Conservation (phyloP, 2,113 vertebrate genomes). For the Tragelaphus strepsiceros region DNA sequence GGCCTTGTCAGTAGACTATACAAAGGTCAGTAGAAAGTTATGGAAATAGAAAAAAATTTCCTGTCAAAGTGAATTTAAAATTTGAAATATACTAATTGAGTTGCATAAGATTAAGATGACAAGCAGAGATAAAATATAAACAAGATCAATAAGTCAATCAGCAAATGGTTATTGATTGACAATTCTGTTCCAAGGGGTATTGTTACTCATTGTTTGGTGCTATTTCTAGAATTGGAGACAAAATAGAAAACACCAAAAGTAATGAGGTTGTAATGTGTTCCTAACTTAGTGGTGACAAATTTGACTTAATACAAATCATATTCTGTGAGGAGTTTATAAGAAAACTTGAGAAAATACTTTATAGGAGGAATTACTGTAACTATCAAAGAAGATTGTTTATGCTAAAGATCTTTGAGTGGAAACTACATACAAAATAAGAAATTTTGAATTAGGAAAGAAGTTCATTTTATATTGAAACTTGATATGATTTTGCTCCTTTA, state of each 20-base stretch:
- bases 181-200: neutral
- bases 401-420: neutral
- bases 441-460: neutral
- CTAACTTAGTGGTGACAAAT: neutral
- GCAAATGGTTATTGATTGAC: neutral
- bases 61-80: neutral
- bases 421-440: neutral
- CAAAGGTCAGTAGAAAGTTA: neutral
- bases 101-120: neutral
- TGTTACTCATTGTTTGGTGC: neutral
- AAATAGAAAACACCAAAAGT: neutral
- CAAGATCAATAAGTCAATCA: neutral
- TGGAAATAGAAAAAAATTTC: neutral
- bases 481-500: neutral
- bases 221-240: neutral
- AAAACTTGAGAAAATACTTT: slow-evolving; percentile 2
- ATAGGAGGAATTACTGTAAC: neutral
- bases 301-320: neutral
- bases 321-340: neutral
- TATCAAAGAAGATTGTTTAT: neutral
- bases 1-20: neutral
- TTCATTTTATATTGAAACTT: neutral
- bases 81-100: neutral
- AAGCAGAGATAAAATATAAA: neutral
- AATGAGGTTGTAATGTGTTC: neutral